Conservation (phyloP, 2,113 vertebrate genomes). For the Balaeniceps rex region DNA sequence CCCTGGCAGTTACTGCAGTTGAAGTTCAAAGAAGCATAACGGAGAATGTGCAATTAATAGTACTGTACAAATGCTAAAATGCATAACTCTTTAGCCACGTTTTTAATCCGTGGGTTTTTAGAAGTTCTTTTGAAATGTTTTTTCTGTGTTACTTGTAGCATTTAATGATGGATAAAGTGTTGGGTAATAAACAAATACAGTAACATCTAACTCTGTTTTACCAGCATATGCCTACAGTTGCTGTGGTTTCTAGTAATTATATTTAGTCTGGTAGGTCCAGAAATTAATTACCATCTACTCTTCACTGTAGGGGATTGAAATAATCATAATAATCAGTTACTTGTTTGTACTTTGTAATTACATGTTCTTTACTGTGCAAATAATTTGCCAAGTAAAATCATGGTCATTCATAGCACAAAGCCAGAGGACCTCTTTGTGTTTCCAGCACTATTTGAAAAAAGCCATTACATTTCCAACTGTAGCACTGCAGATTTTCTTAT, state of each 20-base stretch:
- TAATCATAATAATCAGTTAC: not conserved
- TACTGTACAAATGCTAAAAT: not conserved
- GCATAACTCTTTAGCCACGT: not conserved
- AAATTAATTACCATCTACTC: constrained; percentile 5
- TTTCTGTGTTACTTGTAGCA: not conserved
- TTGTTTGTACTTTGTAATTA: not conserved
- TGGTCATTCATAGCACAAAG: not conserved
- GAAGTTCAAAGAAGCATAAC: not conserved
- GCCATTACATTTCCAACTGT: not conserved
- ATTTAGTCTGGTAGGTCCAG: not conserved
- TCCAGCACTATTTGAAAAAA: not conserved
- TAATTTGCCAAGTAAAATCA: not conserved
- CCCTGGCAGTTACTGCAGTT: not conserved
- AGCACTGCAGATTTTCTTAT: not conserved
- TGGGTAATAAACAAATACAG: not conserved
- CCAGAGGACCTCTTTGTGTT: not conserved
- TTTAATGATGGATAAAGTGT: not conserved
- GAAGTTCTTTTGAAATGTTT: not conserved
- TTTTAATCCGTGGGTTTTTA: not conserved
- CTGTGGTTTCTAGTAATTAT: not conserved
- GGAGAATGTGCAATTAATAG: not conserved
- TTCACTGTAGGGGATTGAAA: not conserved
- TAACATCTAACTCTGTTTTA: not conserved
- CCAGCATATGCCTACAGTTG: not conserved
- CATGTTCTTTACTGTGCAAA: not conserved